phyloP scores from a whole-genome alignment of 1,140 invertebrate species.

The Penaeus vannamei region DNA sequence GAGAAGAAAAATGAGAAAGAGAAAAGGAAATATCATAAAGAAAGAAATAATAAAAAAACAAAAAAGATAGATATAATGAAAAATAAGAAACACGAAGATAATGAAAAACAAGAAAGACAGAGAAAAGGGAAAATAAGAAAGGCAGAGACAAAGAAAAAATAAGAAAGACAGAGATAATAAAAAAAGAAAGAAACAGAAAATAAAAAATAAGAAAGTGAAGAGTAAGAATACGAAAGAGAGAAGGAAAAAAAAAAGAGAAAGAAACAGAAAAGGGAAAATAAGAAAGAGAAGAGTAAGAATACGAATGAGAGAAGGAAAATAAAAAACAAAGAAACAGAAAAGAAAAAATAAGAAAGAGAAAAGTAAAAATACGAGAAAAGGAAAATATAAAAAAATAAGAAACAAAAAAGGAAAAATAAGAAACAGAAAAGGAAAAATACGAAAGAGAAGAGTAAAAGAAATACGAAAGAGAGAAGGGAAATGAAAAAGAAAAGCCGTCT shows the following conservation, averaged over 20 bases:
- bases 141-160: background rate
- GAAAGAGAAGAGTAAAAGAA: background rate
- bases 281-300: background rate
- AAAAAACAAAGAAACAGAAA: background rate
- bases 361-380: background rate
- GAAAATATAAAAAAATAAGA: background rate
- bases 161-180: background rate
- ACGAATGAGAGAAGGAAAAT: background rate
- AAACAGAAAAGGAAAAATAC: background rate
- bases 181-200: no score
- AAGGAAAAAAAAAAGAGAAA: background rate
- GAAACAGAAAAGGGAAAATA: background rate
- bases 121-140: background rate
- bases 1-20: background rate
- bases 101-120: no score
- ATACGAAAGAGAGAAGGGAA: background rate
- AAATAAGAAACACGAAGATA: no score
- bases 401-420: background rate
- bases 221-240: background rate
- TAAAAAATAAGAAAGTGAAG: background rate
- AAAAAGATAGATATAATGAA: no score
- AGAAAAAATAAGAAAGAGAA: background rate
- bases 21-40: background rate
- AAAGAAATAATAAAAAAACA: no score
- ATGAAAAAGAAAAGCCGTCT: background rate